These are phyloP conservation scores for Drosophila algonquin DNA, from an alignment of 2,888 invertebrate species.

Conservation along the genomic window DNA sequence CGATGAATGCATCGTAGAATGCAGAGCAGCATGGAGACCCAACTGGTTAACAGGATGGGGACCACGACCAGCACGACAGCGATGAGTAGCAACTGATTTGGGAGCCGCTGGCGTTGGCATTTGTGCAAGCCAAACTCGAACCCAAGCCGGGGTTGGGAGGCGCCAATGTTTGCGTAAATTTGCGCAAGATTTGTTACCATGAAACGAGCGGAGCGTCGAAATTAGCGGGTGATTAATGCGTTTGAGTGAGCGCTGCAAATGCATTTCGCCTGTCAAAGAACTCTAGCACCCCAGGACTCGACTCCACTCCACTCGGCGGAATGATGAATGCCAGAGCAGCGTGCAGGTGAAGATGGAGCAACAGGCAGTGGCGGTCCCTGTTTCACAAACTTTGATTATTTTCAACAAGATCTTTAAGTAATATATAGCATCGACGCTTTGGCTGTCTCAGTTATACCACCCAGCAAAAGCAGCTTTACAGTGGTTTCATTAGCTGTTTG, in stretches of 20 bases:
- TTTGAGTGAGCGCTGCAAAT: slow-evolving; percentile 36
- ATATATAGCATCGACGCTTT: too few species aligned
- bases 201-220: slow-evolving; percentile 59
- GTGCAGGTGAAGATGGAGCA: slow-evolving; percentile 51
- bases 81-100: slow-evolving; percentile 16
- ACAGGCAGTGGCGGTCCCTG: slow-evolving; percentile 48
- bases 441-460: too few species aligned
- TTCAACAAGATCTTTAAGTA: too few species aligned
- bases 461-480: too few species aligned
- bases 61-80: background rate
- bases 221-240: slow-evolving; percentile 69
- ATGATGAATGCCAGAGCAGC: slow-evolving; percentile 11
- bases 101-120: slow-evolving; percentile 14
- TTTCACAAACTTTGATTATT: slow-evolving; percentile 5
- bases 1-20: background rate
- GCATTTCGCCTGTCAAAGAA: slow-evolving; percentile 48
- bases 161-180: slow-evolving; percentile 74
- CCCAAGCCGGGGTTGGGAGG: slow-evolving; percentile 1
- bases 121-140: background rate
- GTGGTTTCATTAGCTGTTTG: too few species aligned
- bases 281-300: background rate
- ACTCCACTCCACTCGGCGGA: background rate
- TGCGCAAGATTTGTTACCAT: slow-evolving; percentile 73
- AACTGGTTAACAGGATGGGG: slow-evolving; percentile 4
- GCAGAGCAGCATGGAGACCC: background rate